Evolutionary conservation across 2,888 invertebrate genomes (phyloP).

Genomic region (Chromoteleia sp.): DNA sequence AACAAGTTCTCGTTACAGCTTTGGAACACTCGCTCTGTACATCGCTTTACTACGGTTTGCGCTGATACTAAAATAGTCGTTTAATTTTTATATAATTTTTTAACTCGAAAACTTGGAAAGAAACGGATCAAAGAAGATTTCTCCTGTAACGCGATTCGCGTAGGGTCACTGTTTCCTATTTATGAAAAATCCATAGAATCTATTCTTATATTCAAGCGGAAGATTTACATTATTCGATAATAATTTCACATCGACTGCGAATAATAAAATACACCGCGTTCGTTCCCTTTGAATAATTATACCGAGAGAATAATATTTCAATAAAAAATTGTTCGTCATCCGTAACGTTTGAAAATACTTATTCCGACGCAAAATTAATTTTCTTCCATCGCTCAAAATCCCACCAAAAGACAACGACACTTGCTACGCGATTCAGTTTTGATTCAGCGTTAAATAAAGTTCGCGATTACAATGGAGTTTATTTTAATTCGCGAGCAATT

Average conservation of each 20-base stretch:
- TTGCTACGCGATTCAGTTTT: conserved; percentile 15
- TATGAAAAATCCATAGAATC: conserved; percentile 31
- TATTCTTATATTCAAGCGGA: conserved; percentile 13
- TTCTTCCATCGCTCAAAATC: no score
- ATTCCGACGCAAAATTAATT: no score
- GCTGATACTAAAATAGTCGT: conserved; percentile 5
- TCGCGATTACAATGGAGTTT: conserved; percentile 4
- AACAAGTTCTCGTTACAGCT: conserved; percentile 23
- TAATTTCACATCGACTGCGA: neutral
- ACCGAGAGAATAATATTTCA: no score
- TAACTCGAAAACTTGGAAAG: neutral
- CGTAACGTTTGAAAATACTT: no score
- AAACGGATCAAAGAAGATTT: conserved; percentile 20
- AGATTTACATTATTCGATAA: neutral
- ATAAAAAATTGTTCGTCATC: no score
- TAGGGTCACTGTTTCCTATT: neutral
- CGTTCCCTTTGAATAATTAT: no score
- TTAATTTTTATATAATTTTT: conserved; percentile 13
- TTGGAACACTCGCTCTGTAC: neutral
- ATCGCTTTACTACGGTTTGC: neutral
- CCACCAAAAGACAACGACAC: neutral
- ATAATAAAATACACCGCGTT: neutral
- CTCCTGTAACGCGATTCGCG: conserved; percentile 15
- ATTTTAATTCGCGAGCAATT: conserved; percentile 22
- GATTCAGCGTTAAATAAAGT: conserved; percentile 5